Evolutionary conservation across 2,888 invertebrate genomes (phyloP).

Genomic region (Holacanthella duospinosa): DNA sequence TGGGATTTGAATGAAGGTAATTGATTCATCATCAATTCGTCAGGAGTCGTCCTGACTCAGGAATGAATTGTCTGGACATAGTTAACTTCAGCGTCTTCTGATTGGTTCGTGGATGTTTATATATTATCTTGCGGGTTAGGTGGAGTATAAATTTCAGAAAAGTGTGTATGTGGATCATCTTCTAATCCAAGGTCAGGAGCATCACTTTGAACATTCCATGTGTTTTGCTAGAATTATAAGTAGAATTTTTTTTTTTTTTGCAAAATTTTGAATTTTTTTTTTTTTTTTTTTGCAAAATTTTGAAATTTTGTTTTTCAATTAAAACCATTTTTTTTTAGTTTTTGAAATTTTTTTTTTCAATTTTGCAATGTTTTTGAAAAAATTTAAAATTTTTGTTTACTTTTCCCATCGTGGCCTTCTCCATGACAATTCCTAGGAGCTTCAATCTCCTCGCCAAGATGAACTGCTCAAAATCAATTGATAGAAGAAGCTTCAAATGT

Average conservation of each 20-base stretch:
- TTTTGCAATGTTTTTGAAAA: no score
- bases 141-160: background rate
- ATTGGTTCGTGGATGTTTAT: no score
- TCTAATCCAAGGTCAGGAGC: background rate
- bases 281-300: no score
- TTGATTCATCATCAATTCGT: background rate
- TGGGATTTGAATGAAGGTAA: background rate
- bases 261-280: no score
- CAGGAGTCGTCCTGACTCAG: background rate
- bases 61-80: background rate
- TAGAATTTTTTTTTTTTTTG: no score
- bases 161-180: background rate
- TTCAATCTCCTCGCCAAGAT: constrained; percentile 26
- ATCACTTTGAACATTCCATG: background rate
- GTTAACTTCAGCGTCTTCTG: background rate
- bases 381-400: no score
- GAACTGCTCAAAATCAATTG: constrained; percentile 31
- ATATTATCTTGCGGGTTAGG: no score
- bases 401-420: constrained; percentile 18
- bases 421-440: constrained; percentile 20
- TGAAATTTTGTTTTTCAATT: no score
- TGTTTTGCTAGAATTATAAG: no score
- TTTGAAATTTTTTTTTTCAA: no score
- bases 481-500: constrained; percentile 27
- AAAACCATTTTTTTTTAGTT: no score